Evolutionary conservation across 2,113 vertebrate species (phyloP).

Genomic region (Oreotragus oreotragus): DNA sequence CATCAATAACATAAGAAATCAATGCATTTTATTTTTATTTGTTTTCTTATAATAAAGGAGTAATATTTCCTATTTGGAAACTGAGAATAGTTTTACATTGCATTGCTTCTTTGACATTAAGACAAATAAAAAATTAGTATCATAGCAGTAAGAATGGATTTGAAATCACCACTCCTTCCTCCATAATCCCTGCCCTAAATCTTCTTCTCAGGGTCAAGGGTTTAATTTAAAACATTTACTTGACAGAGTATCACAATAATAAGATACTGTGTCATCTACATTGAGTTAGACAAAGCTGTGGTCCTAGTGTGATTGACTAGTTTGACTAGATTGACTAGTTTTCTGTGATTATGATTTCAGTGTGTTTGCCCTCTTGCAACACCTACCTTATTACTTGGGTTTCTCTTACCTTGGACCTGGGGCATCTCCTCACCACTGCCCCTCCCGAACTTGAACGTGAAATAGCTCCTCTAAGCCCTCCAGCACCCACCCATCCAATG

Average conservation of each 20-base stretch:
- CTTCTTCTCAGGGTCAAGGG: not conserved
- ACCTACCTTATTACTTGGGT: too few relatives aligned
- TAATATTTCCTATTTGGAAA: not conserved
- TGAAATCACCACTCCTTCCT: not conserved
- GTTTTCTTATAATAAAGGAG: not conserved
- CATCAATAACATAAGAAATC: not conserved
- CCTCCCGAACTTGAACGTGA: too few relatives aligned
- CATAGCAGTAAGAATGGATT: not conserved
- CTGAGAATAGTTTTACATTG: not conserved
- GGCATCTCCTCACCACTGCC: too few relatives aligned
- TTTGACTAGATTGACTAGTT: too few relatives aligned
- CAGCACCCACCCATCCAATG: accelerated
- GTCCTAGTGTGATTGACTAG: too few relatives aligned
- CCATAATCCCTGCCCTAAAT: not conserved
- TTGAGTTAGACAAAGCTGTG: too few relatives aligned
- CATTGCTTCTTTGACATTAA: not conserved
- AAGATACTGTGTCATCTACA: not conserved
- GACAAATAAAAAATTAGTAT: not conserved
- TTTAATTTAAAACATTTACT: not conserved
- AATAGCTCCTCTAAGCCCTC: too few relatives aligned
- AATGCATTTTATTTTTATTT: not conserved
- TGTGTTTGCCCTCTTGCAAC: too few relatives aligned
- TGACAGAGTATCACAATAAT: not conserved
- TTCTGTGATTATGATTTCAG: too few relatives aligned
- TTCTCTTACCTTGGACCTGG: too few relatives aligned